Evolutionary conservation across 1,140 invertebrate genomes (phyloP).

Genomic region (Bombus vancouverensis): DNA sequence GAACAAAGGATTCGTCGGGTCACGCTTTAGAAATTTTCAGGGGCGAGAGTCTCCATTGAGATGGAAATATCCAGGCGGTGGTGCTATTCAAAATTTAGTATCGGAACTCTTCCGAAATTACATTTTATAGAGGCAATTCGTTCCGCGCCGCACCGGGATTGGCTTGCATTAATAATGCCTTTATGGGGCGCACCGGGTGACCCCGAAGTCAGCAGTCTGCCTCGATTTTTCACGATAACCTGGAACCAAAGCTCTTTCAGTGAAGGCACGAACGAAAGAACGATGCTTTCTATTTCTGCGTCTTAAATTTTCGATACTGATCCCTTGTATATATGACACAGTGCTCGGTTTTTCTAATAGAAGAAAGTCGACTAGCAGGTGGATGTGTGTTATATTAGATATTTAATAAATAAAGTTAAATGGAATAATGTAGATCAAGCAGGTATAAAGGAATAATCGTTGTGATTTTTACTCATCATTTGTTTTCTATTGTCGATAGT

Average conservation of each 20-base stretch:
- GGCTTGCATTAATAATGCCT: slow-evolving; percentile 78
- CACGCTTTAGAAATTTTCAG: slow-evolving; percentile 23
- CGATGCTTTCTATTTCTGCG: no score
- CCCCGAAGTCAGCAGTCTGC: slow-evolving; percentile 66
- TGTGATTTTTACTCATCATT: no score
- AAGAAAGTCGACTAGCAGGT: no score
- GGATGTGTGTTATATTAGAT: no score
- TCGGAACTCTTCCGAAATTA: slow-evolving; percentile 76
- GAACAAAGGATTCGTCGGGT: slow-evolving; percentile 18
- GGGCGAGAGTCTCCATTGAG: slow-evolving; percentile 54
- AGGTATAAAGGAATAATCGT: no score
- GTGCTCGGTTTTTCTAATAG: no score
- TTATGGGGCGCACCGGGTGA: slow-evolving; percentile 73
- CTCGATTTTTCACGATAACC: slow-evolving; percentile 69
- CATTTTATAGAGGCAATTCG: slow-evolving; percentile 79
- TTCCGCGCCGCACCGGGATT: slow-evolving; percentile 74
- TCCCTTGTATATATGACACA: no score
- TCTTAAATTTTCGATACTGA: no score
- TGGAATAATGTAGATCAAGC: no score
- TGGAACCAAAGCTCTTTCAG: background rate
- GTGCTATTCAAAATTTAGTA: slow-evolving; percentile 75
- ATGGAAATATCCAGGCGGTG: slow-evolving; percentile 69
- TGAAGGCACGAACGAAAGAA: slow-evolving; percentile 37
- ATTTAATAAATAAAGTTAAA: no score
- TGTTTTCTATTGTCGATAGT: no score